Evolutionary conservation across 2,888 invertebrate species (phyloP), one percentile per base, ranked within the genome.

Genomic region (Trichogramma evanescens): DNA sequence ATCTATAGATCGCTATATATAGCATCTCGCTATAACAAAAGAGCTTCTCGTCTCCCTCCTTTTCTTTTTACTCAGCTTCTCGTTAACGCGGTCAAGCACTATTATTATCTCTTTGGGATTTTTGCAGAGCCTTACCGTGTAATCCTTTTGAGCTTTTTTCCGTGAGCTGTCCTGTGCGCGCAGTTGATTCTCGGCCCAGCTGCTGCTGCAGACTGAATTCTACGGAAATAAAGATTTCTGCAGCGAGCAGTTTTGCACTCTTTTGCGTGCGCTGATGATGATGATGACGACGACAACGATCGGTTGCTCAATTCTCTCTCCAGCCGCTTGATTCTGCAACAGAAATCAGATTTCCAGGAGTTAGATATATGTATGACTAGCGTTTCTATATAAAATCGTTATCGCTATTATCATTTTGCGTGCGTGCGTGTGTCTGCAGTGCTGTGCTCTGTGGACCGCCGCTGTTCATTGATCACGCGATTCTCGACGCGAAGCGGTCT

Each of bases 51-150:
- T 55, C 54, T 49, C 45, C 5, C 39, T 40, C 50, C 5, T 8
- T 6, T 52, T n/a, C 46, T 58, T 49, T 49, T 48, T 42, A 49
- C 40, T 48, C 44, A 49, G 38, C 26, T 44, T 55, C 55, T 59
- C 59, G 59, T 59, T 59, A 59, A 59, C 59, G 59, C 59, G 45
- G 40, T 54, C 59, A 41, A 54, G 45, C 50, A 41, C 50, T 51
- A 45, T 51, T 55, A 26, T 50, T 52, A 51, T 41, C 50, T 26
- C 26, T 26, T 26, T 26, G 26, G 26, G 26, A 53, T 56, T 50
- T 45, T 50, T 45, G 43, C 38, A 39, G 26, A n/a, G 8, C 38
- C n/a, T 10, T 41, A 5, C 8, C 46, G 38, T 48, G 46, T 13
- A 41, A 42, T 48, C 13, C 8, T 48, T 40, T 45, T 39, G 26